phyloP scores from a whole-genome alignment of 2,888 invertebrate genomes.

The Trypoxylon attenuatum region DNA sequence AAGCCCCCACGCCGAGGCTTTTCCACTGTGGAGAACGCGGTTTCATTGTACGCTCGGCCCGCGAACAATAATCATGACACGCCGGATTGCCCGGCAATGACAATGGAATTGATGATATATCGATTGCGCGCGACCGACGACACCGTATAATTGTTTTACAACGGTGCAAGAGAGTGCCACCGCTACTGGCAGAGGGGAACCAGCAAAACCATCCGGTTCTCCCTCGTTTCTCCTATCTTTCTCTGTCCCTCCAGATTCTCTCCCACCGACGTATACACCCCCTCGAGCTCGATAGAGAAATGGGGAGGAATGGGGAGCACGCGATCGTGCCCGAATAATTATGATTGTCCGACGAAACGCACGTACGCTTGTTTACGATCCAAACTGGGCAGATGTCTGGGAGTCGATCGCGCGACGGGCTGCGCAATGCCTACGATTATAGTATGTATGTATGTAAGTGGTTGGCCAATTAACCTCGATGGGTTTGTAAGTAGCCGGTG shows the following conservation, averaged over 20 bases:
- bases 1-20: constrained; percentile 24
- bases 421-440: no score
- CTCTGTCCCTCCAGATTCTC: no score
- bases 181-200: constrained; percentile 9
- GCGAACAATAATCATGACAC: constrained; percentile 74
- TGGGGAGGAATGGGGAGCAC: constrained; percentile 30
- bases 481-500: neutral
- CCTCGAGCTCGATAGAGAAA: no score
- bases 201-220: no score
- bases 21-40: constrained; percentile 16
- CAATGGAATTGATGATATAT: constrained; percentile 74
- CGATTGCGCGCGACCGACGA: constrained; percentile 65
- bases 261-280: no score
- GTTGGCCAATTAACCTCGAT: neutral
- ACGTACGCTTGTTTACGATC: constrained; percentile 48
- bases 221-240: no score
- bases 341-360: constrained; percentile 48
- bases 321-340: constrained; percentile 45
- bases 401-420: constrained; percentile 3
- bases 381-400: constrained; percentile 10
- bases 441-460: no score
- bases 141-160: constrained; percentile 74
- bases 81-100: constrained; percentile 71
- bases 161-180: constrained; percentile 52
- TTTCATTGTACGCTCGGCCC: constrained; percentile 68